Percentiles rank a stretch among this genome's conserved stretches.
phyloP scores from a whole-genome alignment of 2,113 vertebrate genomes.

The Anguilla rostrata region DNA sequence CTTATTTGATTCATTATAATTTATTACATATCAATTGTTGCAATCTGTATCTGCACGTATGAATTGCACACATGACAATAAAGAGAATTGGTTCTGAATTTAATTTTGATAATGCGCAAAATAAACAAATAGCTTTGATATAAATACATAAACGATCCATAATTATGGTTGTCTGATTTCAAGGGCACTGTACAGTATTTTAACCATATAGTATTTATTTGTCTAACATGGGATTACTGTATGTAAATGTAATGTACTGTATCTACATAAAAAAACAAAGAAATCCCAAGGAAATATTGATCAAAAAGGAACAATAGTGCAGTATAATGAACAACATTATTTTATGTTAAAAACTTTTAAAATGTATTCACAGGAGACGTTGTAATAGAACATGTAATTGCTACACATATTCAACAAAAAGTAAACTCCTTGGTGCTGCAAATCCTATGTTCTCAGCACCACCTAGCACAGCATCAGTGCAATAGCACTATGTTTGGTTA shows the following conservation, averaged over 20 bases:
- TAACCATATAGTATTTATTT: no score
- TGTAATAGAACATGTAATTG: background rate
- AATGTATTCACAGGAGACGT: background rate
- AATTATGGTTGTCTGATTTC: background rate
- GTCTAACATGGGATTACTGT: no score
- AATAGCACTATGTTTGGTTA: background rate
- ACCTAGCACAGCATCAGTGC: slow-evolving; percentile 18
- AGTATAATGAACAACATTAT: background rate
- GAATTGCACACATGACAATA: background rate
- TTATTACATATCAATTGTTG: no score
- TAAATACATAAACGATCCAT: background rate
- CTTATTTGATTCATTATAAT: no score
- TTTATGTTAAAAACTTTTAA: background rate
- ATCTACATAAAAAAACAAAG: no score
- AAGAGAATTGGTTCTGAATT: background rate
- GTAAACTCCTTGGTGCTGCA: background rate
- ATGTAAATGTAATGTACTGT: no score
- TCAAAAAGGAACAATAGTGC: background rate
- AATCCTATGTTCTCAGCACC: background rate
- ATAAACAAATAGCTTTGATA: no score
- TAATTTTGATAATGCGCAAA: background rate
- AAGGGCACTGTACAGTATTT: no score
- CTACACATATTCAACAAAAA: background rate
- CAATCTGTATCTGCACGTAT: no score
- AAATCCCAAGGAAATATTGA: no score